Base-by-base conservation (phyloP, 1,140 invertebrate genomes). In the Anagrus nilaparvatae region DNA sequence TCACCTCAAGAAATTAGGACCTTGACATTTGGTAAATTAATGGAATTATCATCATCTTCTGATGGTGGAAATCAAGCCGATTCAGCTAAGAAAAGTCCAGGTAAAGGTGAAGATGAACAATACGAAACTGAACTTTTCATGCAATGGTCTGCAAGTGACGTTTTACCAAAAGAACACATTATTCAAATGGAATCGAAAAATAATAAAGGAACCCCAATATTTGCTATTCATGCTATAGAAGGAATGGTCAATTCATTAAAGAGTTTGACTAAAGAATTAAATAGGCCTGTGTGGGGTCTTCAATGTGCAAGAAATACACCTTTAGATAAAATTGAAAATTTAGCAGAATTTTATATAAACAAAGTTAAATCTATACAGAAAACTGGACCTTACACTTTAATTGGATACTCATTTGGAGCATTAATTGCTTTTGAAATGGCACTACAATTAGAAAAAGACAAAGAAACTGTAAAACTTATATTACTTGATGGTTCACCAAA, bases 401-500 rank as follows among this genome's bases (percentile, higher is more conserved):
- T 84, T 24, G 95, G 93, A 3, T 98, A 98, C 63, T 97, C 94
- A 0, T 97, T 89, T 64, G 95, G 95, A 32, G 82, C 86, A 7
- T 78, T 82, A 43, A 79, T 97, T 8, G 91, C 87, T 4, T 89
- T 94, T 58, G 95, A 97, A 70, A 96, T 98, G 79, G 84, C 82
- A 3, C 51, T 82, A 8, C 79, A 87, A 54, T 61, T 97, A 19
- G 87, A 97, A 60, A 68, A 71, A 43, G 58, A 60, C 21, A 75
- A 77, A 8, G 76, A 83, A 53, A 63, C 67, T 19, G 71, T 75
- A 1, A 68, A 71, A n/a, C 61, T 90, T n/a, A 76, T 87, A 25
- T 71, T 97, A 35, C 69, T 97, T 29, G 94, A 97, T 67, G 93
- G 93, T 14, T 93, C 92, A 2, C 90, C 87, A 8, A 76, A 79